Evolutionary conservation across 2,888 invertebrate species (phyloP).

Genomic region (Unio delphinus): DNA sequence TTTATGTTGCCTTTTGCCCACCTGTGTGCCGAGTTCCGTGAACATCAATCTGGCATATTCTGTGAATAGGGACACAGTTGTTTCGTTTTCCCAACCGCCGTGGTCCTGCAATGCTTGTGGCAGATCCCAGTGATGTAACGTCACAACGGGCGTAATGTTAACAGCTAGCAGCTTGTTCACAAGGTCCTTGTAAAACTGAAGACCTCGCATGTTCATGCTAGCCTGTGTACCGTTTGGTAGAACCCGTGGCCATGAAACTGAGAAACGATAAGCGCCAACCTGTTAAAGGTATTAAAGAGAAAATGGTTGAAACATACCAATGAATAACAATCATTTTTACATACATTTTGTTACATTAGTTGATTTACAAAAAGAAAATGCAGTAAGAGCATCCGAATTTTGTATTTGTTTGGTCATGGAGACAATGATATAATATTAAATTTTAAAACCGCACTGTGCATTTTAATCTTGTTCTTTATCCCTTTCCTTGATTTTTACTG

Average conservation of each 20-base stretch:
- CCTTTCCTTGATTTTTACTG: no score
- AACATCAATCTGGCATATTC: slow-evolving; percentile 70
- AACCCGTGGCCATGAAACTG: slow-evolving; percentile 81
- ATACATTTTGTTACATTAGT: no score
- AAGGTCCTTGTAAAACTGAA: slow-evolving; percentile 83
- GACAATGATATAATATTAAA: no score
- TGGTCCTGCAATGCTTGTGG: slow-evolving; percentile 68
- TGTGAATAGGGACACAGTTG: slow-evolving; percentile 58
- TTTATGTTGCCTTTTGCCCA: slow-evolving; percentile 19
- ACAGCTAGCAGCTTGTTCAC: slow-evolving; percentile 79
- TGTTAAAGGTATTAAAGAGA: slow-evolving; percentile 8
- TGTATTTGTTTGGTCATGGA: no score
- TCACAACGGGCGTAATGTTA: slow-evolving; percentile 76
- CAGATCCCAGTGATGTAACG: slow-evolving; percentile 73
- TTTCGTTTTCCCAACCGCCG: slow-evolving; percentile 70
- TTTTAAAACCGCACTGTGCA: no score
- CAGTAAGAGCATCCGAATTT: no score
- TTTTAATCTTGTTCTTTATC: no score
- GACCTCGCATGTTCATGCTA: slow-evolving; percentile 77
- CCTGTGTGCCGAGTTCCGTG: slow-evolving; percentile 65
- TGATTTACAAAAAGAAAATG: no score
- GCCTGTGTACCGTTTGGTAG: slow-evolving; percentile 74
- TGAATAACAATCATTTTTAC: no score
- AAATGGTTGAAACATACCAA: no score
- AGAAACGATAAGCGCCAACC: slow-evolving; percentile 64